Percentiles rank a stretch among this genome's conserved stretches.
phyloP scores from a whole-genome alignment of 2,113 vertebrate species.

The Felis chaus region DNA sequence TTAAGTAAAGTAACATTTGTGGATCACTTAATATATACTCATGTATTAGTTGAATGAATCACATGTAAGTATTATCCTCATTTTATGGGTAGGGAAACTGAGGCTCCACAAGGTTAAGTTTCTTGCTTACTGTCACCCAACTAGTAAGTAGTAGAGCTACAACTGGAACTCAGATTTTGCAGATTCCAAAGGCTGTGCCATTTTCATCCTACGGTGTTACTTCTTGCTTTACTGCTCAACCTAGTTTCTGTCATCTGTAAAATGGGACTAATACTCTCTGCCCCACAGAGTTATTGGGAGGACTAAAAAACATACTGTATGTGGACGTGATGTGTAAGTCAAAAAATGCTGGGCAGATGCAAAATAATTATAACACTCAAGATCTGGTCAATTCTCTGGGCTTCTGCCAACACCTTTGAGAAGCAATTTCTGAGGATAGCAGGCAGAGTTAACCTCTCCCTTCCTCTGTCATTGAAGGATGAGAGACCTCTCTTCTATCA shows the following conservation, averaged over 20 bases:
- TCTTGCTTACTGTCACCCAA: background rate
- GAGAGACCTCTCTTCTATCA: background rate
- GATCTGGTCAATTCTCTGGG: background rate
- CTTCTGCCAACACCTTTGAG: background rate
- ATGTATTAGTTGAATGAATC: background rate
- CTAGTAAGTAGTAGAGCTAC: background rate
- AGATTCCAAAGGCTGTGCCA: background rate
- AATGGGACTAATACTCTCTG: background rate
- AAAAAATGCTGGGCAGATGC: background rate
- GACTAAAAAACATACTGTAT: background rate
- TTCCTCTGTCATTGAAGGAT: background rate
- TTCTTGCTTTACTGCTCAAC: background rate
- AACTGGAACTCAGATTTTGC: background rate
- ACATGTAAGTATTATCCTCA: background rate
- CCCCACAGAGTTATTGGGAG: background rate
- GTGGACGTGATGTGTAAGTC: background rate
- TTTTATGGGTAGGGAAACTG: background rate
- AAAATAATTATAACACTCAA: background rate
- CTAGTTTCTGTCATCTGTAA: slow-evolving; percentile 11
- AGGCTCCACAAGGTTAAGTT: background rate
- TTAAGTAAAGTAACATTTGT: background rate
- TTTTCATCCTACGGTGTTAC: background rate
- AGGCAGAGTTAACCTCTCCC: background rate
- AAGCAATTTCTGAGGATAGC: background rate
- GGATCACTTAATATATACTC: background rate